Percentiles rank a stretch among this genome's conserved stretches.
Evolutionary conservation across 2,888 invertebrate species (phyloP).

Genomic region (Netelia melanura): DNA sequence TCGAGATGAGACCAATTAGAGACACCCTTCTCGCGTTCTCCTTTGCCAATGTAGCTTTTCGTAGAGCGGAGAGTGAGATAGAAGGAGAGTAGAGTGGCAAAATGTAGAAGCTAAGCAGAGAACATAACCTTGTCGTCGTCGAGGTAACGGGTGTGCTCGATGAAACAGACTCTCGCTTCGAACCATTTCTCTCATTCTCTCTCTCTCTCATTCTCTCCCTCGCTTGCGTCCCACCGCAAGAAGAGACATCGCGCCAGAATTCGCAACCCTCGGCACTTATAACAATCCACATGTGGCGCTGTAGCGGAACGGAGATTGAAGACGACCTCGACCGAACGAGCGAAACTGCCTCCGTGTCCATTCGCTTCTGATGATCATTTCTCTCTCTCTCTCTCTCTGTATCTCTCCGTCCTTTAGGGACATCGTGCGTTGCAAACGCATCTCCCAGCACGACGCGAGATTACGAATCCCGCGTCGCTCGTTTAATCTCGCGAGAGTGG

Average conservation of each 20-base stretch:
- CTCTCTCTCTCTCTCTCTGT: not conserved
- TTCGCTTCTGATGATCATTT: constrained; percentile 25
- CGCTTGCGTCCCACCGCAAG: not conserved
- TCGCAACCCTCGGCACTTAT: constrained; percentile 37
- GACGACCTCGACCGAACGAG: constrained; percentile 40
- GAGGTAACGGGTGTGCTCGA: constrained; percentile 59
- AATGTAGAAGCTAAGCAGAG: constrained; percentile 33
- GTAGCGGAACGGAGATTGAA: constrained; percentile 53
- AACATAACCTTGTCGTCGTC: constrained; percentile 51
- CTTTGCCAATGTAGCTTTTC: constrained; percentile 62
- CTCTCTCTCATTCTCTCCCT: constrained; percentile 1
- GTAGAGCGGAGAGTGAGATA: not conserved
- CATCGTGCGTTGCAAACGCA: not conserved
- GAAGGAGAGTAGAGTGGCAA: constrained; percentile 32
- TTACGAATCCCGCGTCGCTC: not conserved
- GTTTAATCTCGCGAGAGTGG: constrained; percentile 47
- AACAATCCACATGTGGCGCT: constrained; percentile 16
- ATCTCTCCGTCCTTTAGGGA: not conserved
- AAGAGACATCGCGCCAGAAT: constrained; percentile 34
- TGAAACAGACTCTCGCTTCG: constrained; percentile 50
- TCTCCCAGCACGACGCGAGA: not conserved
- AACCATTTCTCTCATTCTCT: constrained; percentile 33
- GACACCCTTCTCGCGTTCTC: constrained; percentile 73
- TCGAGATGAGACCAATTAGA: constrained; percentile 80
- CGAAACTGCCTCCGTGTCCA: constrained; percentile 27